These are phyloP conservation scores for Miltochrista miniata DNA, from an alignment of 2,888 invertebrate species.

Conservation along the genomic window DNA sequence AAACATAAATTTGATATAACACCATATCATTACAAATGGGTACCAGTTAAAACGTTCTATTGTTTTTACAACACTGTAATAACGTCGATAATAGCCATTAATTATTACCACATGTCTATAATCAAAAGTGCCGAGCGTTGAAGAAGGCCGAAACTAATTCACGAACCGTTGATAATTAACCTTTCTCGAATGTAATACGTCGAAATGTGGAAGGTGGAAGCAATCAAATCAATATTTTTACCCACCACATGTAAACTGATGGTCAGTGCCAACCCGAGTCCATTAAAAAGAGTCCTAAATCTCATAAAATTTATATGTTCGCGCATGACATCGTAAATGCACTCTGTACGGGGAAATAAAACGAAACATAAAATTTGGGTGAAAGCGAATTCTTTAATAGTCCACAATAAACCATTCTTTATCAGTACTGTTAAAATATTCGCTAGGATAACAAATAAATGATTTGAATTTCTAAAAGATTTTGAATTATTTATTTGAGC, in stretches of 20 bases:
- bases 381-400: conserved; percentile 56
- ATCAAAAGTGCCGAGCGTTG: conserved; percentile 36
- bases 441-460: conserved; percentile 30
- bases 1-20: conserved; percentile 17
- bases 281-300: conserved; percentile 65
- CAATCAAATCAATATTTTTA: conserved; percentile 43
- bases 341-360: conserved; percentile 59
- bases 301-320: conserved; percentile 74
- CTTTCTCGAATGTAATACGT: conserved; percentile 33
- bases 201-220: conserved; percentile 7
- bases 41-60: conserved; percentile 29
- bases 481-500: too few species aligned
- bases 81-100: conserved; percentile 36
- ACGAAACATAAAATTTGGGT: conserved; percentile 60
- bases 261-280: conserved; percentile 51
- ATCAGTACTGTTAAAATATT: conserved; percentile 37
- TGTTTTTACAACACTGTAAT: conserved; percentile 34
- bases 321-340: conserved; percentile 72
- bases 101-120: conserved; percentile 17
- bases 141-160: conserved; percentile 39
- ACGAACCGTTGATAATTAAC: conserved; percentile 40
- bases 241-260: conserved; percentile 50
- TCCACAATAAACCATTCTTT: conserved; percentile 49
- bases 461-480: conserved; percentile 20
- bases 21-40: conserved; percentile 16